Evolutionary conservation across 1,140 invertebrate species (phyloP).

Genomic region (Psix sp.): DNA sequence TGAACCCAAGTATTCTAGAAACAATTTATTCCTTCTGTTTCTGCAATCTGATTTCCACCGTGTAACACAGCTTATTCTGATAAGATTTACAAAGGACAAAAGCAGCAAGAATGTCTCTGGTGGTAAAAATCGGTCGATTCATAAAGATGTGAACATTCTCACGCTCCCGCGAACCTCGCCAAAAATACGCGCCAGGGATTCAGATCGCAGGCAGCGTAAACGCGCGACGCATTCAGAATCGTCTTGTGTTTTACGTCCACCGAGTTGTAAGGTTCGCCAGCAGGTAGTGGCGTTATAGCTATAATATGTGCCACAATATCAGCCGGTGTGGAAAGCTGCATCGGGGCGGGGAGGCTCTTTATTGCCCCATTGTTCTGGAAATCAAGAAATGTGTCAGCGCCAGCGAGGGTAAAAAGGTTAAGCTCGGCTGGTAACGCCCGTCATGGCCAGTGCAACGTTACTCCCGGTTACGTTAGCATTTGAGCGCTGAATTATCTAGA

Average conservation of each 20-base stretch:
- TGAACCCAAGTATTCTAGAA: too few species aligned
- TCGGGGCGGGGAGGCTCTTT: slow-evolving; percentile 58
- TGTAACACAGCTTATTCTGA: too few species aligned
- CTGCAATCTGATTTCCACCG: too few species aligned
- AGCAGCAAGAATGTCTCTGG: too few species aligned
- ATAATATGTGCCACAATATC: slow-evolving; percentile 48
- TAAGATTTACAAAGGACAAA: too few species aligned
- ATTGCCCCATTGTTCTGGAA: slow-evolving; percentile 74
- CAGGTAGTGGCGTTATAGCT: slow-evolving; percentile 42
- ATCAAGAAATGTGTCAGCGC: slow-evolving; percentile 76
- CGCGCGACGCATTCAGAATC: slow-evolving; percentile 67
- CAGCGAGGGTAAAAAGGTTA: slow-evolving; percentile 74
- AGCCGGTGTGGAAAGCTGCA: slow-evolving; percentile 23
- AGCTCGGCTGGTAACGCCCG: slow-evolving; percentile 62
- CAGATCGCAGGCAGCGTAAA: slow-evolving; percentile 46
- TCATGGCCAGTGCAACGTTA: slow-evolving; percentile 71
- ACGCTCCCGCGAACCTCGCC: slow-evolving; percentile 23
- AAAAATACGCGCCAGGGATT: slow-evolving; percentile 27
- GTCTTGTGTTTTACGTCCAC: slow-evolving; percentile 46
- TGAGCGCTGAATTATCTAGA: slow-evolving; percentile 66
- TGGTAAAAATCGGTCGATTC: too few species aligned
- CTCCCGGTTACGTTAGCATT: slow-evolving; percentile 66
- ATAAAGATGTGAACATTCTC: too few species aligned
- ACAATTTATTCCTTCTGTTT: too few species aligned
- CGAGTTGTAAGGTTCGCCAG: slow-evolving; percentile 38